phyloP scores from a whole-genome alignment of 1,140 invertebrate species.

The Mya arenaria region DNA sequence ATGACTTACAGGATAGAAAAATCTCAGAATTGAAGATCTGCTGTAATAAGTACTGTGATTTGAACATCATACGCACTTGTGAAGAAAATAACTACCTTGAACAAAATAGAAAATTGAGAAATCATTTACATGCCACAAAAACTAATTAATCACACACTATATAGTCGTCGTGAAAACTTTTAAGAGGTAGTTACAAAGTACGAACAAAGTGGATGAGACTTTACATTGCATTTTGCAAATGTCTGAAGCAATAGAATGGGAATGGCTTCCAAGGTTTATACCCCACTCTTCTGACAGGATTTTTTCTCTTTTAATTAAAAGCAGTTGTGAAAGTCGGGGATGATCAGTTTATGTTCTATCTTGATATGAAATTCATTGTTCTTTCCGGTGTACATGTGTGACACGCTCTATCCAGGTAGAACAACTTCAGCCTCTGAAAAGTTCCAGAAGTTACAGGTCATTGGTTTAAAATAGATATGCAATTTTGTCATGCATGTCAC shows the following conservation, averaged over 20 bases:
- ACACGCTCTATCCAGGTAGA: no score
- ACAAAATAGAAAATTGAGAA: constrained; percentile 6
- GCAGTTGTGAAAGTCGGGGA: no score
- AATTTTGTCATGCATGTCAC: background rate
- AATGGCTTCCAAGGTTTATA: constrained; percentile 31
- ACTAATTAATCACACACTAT: constrained; percentile 26
- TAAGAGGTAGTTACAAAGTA: background rate
- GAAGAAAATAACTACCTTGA: no score
- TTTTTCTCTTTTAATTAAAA: constrained; percentile 39
- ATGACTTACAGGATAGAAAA: no score
- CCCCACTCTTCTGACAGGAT: background rate
- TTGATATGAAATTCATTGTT: no score
- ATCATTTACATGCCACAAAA: background rate
- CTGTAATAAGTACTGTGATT: no score
- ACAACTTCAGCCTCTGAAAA: no score
- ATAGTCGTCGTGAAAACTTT: background rate
- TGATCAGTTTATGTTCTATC: no score
- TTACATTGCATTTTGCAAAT: constrained; percentile 45
- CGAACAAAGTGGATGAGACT: constrained; percentile 25
- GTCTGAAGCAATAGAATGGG: constrained; percentile 20
- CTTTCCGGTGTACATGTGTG: no score
- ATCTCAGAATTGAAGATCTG: no score
- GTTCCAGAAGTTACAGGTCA: no score
- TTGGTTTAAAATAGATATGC: background rate
- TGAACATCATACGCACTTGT: no score